Base-by-base conservation (phyloP, 2,113 vertebrate species). In the Chamaetylas fuelleborni region DNA sequence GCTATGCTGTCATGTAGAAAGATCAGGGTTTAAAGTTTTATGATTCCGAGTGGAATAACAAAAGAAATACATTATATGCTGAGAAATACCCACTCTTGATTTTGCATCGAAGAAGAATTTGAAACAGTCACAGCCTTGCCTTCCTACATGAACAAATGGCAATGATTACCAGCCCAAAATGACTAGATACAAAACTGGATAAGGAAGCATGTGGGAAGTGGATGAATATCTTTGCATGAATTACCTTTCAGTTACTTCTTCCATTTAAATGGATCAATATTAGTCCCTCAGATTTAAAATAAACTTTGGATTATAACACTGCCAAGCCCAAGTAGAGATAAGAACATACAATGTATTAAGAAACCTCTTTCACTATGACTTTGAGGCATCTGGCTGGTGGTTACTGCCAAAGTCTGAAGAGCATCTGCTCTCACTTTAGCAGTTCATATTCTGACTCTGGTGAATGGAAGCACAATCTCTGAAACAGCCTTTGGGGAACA, bases 401-500 rank as follows among this genome's bases (percentile, higher is more conserved):
- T 90, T 83, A 43, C 88, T 96, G 96, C 95, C 92, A 92, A 93
- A 90, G 86, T 95, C 86, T 65, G 81, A 78, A 33, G 7, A 96
- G 96, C 96, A 97, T 97, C 96, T 97, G 95, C 96, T 97, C 96
- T 96, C 93, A 94, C 91, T 97, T 97, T 78, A 97, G 96, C 95
- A 97, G 96, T 97, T 97, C 95, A 91, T 95, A 92, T 96, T 95
- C 94, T 5, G 8, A 54, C 66, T 61, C 87, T 79, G 64, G 93
- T 93, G 92, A 96, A 95, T 93, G 94, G 91, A 92, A 94, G 95
- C 90, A 94, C 90, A 88, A 78, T 83, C 92, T 96, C 93, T 79
- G 56, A 95, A 97, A 97, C 85, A 95, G 92, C 96, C 96, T 97
- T 90, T 96, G 90, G 96, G 96, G 95, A 97, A 95, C 87, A 94